These are phyloP conservation scores for Brienomyrus brachyistius DNA, from an alignment of 2,113 vertebrate species.

Conservation along the genomic window DNA sequence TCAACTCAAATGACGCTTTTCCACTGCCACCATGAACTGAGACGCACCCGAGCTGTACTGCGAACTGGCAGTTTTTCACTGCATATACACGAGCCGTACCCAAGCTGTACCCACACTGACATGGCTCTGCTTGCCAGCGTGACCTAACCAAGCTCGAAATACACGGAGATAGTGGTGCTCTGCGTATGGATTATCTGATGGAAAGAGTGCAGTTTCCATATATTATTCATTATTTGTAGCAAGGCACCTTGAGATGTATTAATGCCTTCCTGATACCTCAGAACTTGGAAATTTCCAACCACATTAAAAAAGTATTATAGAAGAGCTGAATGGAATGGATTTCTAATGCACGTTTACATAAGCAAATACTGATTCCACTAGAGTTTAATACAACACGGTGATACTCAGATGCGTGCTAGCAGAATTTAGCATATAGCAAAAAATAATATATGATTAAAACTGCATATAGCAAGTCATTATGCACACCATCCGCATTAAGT, in stretches of 20 bases:
- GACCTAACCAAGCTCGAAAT: not conserved
- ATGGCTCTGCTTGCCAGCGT: not conserved
- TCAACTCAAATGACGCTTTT: not conserved
- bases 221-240: not conserved
- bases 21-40: not conserved
- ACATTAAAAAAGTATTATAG: not conserved
- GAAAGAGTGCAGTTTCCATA: not conserved
- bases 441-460: not conserved
- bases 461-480: not conserved
- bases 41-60: not conserved
- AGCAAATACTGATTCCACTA: not conserved
- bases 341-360: not conserved
- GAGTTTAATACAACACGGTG: not conserved
- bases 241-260: not conserved
- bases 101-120: not conserved
- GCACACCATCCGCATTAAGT: not conserved
- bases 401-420: not conserved
- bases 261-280: not conserved
- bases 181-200: not conserved
- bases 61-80: not conserved
- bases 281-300: not conserved
- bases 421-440: not conserved
- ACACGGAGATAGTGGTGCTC: not conserved
- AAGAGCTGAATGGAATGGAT: not conserved
- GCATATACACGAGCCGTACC: not conserved